Conservation (phyloP, 2,888 invertebrate species). For the Ichneumoninae sp. region DNA sequence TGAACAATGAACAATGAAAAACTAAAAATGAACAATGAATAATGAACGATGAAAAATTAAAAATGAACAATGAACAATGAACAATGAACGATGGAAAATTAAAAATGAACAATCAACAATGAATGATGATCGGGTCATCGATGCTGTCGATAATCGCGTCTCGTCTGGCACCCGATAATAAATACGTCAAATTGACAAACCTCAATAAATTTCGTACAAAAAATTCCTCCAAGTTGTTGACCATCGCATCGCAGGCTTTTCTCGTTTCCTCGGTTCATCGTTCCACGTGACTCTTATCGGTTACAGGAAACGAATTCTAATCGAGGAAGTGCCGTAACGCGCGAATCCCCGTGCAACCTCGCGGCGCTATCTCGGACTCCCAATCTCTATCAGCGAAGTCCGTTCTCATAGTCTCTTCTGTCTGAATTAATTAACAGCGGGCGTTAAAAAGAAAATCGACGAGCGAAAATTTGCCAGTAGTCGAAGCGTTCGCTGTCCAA, state of each 20-base stretch:
- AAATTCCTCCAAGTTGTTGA: neutral
- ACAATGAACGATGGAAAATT: too few relatives aligned
- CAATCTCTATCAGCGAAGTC: constrained; percentile 38
- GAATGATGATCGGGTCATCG: neutral
- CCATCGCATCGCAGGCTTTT: neutral
- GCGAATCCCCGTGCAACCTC: constrained; percentile 23
- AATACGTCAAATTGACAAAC: neutral
- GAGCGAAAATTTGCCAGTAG: too few relatives aligned
- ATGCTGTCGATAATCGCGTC: too few relatives aligned
- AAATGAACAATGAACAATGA: too few relatives aligned
- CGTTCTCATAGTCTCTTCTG: neutral
- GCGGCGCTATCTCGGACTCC: constrained; percentile 53
- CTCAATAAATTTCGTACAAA: neutral
- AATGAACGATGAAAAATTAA: too few relatives aligned
- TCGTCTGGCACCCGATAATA: neutral
- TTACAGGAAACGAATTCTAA: constrained; percentile 55
- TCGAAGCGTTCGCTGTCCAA: too few relatives aligned
- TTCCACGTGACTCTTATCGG: constrained; percentile 27
- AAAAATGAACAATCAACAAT: too few relatives aligned
- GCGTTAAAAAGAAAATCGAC: neutral
- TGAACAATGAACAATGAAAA: too few relatives aligned
- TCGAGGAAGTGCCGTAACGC: constrained; percentile 55
- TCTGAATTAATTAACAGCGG: neutral
- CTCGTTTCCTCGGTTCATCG: neutral
- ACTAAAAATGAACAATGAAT: too few relatives aligned